Conservation (phyloP, 2,113 vertebrate genomes). For the Hemiscyllium ocellatum region DNA sequence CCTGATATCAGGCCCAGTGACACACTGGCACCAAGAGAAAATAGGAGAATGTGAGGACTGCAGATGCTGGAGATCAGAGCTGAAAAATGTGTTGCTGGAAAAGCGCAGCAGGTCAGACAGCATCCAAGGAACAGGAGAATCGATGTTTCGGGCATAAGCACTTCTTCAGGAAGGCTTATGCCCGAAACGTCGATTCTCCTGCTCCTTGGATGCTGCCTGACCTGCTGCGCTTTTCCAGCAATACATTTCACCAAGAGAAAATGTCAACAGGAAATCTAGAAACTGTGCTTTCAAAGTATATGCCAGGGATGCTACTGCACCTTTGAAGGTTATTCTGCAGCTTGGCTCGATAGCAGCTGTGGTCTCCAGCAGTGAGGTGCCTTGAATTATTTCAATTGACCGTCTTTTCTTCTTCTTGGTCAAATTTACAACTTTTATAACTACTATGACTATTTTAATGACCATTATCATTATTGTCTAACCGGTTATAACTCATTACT, state of each 20-base stretch:
- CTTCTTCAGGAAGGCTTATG: too few relatives aligned
- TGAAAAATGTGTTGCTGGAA: too few relatives aligned
- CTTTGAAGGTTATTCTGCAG: constrained; percentile 4
- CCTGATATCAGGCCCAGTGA: neutral
- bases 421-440: neutral
- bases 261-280: neutral
- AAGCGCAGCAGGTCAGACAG: too few relatives aligned
- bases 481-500: neutral
- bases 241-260: too few relatives aligned
- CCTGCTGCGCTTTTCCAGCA: too few relatives aligned
- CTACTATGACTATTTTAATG: neutral
- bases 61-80: too few relatives aligned
- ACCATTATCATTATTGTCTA: neutral
- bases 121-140: too few relatives aligned
- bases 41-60: too few relatives aligned
- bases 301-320: neutral
- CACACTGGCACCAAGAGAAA: neutral
- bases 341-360: neutral
- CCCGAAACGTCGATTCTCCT: too few relatives aligned
- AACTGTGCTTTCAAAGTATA: neutral
- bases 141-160: too few relatives aligned
- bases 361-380: neutral
- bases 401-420: neutral
- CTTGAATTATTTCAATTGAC: neutral
- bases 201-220: too few relatives aligned